Percentiles rank a stretch among this genome's conserved stretches.
Conservation (phyloP, 2,113 vertebrate genomes). For the Gobiocypris rarus region DNA sequence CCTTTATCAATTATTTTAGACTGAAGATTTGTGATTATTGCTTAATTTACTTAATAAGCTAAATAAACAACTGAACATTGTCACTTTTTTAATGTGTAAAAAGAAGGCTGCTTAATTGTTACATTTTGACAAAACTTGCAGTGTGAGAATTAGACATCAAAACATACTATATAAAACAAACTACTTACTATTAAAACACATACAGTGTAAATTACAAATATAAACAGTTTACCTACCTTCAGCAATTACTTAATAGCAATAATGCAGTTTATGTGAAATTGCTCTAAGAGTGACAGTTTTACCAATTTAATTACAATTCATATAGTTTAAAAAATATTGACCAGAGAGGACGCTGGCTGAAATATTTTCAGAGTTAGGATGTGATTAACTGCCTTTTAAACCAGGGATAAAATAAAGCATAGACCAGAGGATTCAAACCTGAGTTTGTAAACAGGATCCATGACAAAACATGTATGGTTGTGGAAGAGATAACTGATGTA, state of each 20-base stretch:
- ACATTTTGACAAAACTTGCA: no score
- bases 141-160: no score
- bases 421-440: neutral
- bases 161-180: neutral
- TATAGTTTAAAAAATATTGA: neutral
- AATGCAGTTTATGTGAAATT: neutral
- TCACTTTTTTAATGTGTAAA: no score
- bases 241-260: neutral
- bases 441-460: neutral
- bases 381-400: slow-evolving; percentile 17
- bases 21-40: no score
- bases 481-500: neutral
- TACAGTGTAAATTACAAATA: neutral
- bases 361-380: neutral
- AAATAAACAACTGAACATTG: no score
- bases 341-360: neutral
- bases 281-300: neutral
- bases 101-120: no score
- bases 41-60: no score
- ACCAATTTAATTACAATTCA: neutral
- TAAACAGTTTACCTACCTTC: neutral
- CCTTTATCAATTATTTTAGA: no score
- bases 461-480: neutral
- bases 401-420: slow-evolving; percentile 21
- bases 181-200: neutral